A percentile compares a stretch with the other conserved stretches of the same genome.
Conservation (phyloP, 2,888 invertebrate species). For the Nomada goodeniana region DNA sequence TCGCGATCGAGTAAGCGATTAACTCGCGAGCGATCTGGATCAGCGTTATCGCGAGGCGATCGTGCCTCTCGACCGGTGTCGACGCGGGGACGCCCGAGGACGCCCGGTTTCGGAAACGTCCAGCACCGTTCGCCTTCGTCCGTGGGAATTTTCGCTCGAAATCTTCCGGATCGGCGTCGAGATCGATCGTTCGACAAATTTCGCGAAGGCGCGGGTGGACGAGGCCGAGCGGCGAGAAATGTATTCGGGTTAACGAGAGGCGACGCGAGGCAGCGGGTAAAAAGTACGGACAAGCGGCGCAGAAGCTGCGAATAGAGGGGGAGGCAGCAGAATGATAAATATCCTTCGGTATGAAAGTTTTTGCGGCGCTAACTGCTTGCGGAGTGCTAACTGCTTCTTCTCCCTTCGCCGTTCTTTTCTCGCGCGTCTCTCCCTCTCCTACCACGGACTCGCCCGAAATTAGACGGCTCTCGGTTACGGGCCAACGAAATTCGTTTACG, state of each 20-base stretch:
- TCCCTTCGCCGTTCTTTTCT: constrained; percentile 40
- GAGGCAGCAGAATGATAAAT: constrained; percentile 72
- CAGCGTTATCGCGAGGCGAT: constrained; percentile 44
- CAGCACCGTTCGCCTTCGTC: background rate
- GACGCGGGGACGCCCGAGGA: background rate
- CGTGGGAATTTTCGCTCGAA: background rate
- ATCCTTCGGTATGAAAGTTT: constrained; percentile 69
- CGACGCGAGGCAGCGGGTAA: constrained; percentile 48
- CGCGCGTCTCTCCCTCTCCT: background rate
- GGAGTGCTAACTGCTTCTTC: constrained; percentile 69
- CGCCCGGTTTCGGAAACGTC: background rate
- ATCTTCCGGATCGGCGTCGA: too few species aligned
- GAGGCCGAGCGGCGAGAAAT: too few species aligned
- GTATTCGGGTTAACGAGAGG: background rate
- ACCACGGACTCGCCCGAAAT: too few species aligned
- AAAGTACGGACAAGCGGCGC: constrained; percentile 70
- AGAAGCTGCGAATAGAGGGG: constrained; percentile 15
- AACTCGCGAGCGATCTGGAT: constrained; percentile 59
- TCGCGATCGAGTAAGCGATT: constrained; percentile 68
- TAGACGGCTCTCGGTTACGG: background rate
- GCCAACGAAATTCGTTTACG: constrained; percentile 33
- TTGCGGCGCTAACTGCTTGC: constrained; percentile 67
- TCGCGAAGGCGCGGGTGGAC: background rate
- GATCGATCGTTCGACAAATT: background rate
- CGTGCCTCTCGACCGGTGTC: constrained; percentile 6